A percentile compares a stretch with the other conserved stretches of the same genome.
Conservation (phyloP, 1,140 invertebrate species). For the Dreissena rostriformis region DNA sequence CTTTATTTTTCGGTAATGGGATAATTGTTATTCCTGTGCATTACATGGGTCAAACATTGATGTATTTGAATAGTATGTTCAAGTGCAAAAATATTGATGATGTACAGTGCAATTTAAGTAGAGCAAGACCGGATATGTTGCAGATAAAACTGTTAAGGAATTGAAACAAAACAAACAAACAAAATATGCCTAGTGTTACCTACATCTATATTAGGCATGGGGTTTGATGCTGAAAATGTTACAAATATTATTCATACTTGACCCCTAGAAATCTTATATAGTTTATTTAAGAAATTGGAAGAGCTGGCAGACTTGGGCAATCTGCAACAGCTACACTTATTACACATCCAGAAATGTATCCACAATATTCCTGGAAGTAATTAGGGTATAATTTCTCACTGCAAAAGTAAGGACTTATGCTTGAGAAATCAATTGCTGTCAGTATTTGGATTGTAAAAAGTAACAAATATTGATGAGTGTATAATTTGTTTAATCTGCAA, state of each 20-base stretch:
- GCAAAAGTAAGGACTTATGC: too few relatives aligned
- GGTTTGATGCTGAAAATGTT: slow-evolving; percentile 46
- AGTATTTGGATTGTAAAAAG: too few relatives aligned
- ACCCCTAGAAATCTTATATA: slow-evolving; percentile 37
- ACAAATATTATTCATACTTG: slow-evolving; percentile 33
- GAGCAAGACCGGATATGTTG: slow-evolving; percentile 41
- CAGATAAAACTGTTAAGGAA: slow-evolving; percentile 24
- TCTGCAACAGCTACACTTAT: slow-evolving; percentile 22
- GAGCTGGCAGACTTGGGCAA: slow-evolving; percentile 42
- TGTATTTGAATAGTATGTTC: too few relatives aligned
- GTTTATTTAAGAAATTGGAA: slow-evolving; percentile 45
- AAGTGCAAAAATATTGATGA: not conserved
- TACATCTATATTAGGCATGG: slow-evolving; percentile 50
- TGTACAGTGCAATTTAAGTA: slow-evolving; percentile 41
- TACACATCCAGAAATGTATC: too few relatives aligned
- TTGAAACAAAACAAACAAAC: slow-evolving; percentile 34
- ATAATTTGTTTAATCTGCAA: too few relatives aligned
- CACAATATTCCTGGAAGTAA: too few relatives aligned
- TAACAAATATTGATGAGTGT: too few relatives aligned
- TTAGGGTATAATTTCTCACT: too few relatives aligned
- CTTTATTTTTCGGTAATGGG: too few relatives aligned
- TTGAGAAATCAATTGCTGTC: too few relatives aligned
- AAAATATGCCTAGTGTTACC: slow-evolving; percentile 46
- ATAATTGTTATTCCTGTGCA: too few relatives aligned
- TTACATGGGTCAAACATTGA: too few relatives aligned